These are phyloP conservation scores for Akabosia matsudoensis DNA, from an alignment of 1,140 invertebrate genomes.

Conservation along the genomic window DNA sequence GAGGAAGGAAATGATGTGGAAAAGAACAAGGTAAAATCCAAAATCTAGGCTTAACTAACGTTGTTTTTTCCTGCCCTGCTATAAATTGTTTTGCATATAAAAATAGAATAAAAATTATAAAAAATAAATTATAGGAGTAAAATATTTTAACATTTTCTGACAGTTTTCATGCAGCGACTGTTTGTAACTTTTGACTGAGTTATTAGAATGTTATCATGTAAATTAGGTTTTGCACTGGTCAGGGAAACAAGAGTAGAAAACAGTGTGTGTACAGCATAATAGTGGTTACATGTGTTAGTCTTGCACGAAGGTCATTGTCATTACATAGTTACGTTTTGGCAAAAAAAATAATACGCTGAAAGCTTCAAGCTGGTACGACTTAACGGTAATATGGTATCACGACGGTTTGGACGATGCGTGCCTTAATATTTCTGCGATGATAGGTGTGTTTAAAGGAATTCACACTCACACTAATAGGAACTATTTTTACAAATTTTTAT, in stretches of 20 bases:
- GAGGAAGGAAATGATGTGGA: background rate
- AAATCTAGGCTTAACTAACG: background rate
- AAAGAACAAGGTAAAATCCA: background rate
- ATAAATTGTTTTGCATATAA: background rate
- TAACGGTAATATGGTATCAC: background rate
- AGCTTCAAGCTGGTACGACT: background rate
- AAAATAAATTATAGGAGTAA: background rate
- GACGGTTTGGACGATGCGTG: background rate
- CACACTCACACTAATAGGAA: background rate
- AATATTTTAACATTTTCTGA: constrained; percentile 4
- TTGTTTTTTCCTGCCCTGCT: background rate
- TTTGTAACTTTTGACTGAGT: background rate
- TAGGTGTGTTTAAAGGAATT: background rate
- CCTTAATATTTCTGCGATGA: background rate
- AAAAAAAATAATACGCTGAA: background rate
- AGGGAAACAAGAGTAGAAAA: background rate
- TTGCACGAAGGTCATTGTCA: background rate
- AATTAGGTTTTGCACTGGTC: background rate
- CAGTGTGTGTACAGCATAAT: background rate
- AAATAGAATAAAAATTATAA: background rate
- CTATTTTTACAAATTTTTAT: background rate
- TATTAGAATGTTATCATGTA: background rate
- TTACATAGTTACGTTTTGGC: background rate
- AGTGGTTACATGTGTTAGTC: background rate
- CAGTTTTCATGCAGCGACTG: background rate